Evolutionary conservation across 2,113 vertebrate species (phyloP), one percentile per base, ranked within the genome.

Genomic region (Nothoprocta pentlandii): DNA sequence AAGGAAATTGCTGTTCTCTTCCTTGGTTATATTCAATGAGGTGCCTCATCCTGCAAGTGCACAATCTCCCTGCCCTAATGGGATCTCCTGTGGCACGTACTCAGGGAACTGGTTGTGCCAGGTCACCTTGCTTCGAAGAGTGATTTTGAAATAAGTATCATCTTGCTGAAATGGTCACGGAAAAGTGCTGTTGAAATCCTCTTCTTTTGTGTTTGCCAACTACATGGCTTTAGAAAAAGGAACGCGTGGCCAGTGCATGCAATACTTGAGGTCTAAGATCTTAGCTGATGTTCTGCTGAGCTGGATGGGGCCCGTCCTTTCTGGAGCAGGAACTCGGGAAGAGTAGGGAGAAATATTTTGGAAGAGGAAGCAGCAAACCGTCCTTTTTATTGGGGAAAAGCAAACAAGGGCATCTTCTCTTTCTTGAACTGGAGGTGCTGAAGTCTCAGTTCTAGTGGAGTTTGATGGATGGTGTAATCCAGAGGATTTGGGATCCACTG

Each of bases 1-100:
- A 80, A 93, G 95, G 95, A 97, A 97, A 97, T 97, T 93, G 80
- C 71, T 92, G 59, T 93, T 90, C 41, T 87, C 74, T 69, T 63
- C 39, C 96, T 69, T 68, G 96, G 69, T 96, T 92, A 20, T 74
- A 95, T 96, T 90, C 75, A 94, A 68, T 93, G 42, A 93, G 64
- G 63, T 42, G 54, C 80, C 58, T 92, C 64, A 76, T 94, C 82
- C 83, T 71, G 41, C 76, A 4, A 85, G 61, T 28, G 66, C 85
- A 59, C 47, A 75, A 58, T 30, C 21, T 91, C 59, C 16, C 85
- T 90, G 79, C 41, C 73, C 87, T 85, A 15, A 68, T 85, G 74
- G 87, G 81, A 6, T 80, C 82, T 78, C 91, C 66, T 9, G 56
- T 78, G 85, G 85, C 82, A 14, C 25, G 70, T 54, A 39, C 1